These are phyloP conservation scores for Triplophysa yarkandensis DNA, from an alignment of 2,797 vertebrate genomes.

Conservation along the genomic window DNA sequence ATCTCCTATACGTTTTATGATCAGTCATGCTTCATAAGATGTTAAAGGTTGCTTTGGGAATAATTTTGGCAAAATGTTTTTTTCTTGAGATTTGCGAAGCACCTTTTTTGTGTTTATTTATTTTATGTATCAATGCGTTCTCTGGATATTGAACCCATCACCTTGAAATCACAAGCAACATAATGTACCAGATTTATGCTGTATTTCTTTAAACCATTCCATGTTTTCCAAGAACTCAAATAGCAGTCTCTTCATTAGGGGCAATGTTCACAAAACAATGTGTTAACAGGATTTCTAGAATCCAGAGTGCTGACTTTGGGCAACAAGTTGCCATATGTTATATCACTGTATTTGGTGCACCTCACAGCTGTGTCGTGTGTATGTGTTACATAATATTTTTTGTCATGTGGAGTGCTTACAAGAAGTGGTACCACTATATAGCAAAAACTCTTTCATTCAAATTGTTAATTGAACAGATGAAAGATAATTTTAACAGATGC, in stretches of 20 bases:
- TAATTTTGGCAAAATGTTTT: too few relatives aligned
- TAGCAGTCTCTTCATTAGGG: not conserved
- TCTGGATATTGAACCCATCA: not conserved
- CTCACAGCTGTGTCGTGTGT: not conserved
- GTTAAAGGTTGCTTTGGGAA: too few relatives aligned
- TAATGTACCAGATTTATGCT: not conserved
- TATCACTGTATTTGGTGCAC: not conserved
- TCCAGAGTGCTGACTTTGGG: not conserved
- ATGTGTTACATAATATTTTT: not conserved
- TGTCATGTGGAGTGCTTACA: not conserved
- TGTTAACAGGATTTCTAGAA: conserved; percentile 3
- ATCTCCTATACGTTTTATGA: too few relatives aligned
- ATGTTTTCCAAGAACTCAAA: not conserved
- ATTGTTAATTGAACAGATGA: not conserved
- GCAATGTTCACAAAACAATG: not conserved
- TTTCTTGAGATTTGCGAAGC: too few relatives aligned
- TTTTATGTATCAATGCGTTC: not conserved
- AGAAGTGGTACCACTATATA: not conserved
- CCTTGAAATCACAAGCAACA: not conserved
- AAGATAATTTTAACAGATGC: not conserved
- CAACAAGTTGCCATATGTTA: not conserved
- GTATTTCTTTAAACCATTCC: not conserved
- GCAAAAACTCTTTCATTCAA: not conserved
- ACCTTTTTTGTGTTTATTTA: not conserved
- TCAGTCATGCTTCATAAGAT: too few relatives aligned